Conservation (phyloP, 2,888 invertebrate species). For the Parnassius orleans region DNA sequence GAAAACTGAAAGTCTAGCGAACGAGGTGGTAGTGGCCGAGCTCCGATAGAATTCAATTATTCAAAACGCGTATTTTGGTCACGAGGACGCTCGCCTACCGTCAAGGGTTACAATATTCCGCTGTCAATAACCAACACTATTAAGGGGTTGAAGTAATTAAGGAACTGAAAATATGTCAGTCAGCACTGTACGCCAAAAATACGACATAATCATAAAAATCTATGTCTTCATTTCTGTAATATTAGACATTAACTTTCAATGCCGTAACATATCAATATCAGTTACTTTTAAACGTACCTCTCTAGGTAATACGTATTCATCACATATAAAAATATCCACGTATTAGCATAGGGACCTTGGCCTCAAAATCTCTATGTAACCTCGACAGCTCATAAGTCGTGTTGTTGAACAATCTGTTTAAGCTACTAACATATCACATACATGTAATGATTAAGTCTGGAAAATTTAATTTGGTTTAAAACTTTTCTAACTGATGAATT, state of each 20-base stretch:
- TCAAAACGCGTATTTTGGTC: conserved; percentile 75
- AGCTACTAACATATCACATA: conserved; percentile 64
- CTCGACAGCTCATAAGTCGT: conserved; percentile 54
- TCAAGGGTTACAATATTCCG: conserved; percentile 35
- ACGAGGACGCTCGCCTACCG: conserved; percentile 57
- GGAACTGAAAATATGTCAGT: conserved; percentile 40
- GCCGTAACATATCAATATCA: conserved; percentile 29
- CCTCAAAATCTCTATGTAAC: conserved; percentile 67
- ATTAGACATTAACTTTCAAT: too few relatives aligned
- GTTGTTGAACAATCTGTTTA: conserved; percentile 66
- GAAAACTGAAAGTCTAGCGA: conserved; percentile 48
- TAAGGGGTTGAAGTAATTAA: conserved; percentile 62
- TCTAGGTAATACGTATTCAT: conserved; percentile 29
- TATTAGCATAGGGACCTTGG: conserved; percentile 72
- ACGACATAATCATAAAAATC: background rate
- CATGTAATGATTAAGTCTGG: conserved; percentile 45
- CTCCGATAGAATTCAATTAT: conserved; percentile 62
- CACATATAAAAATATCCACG: conserved; percentile 62
- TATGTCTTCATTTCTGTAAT: too few relatives aligned
- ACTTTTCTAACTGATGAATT: background rate
- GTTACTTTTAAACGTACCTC: conserved; percentile 41
- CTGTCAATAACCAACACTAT: conserved; percentile 40
- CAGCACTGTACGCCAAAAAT: conserved; percentile 1
- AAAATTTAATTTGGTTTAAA: conserved; percentile 12
- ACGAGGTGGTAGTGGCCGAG: conserved; percentile 41